phyloP scores from a whole-genome alignment of 2,113 vertebrate genomes.

The Rhombomys opimus region DNA sequence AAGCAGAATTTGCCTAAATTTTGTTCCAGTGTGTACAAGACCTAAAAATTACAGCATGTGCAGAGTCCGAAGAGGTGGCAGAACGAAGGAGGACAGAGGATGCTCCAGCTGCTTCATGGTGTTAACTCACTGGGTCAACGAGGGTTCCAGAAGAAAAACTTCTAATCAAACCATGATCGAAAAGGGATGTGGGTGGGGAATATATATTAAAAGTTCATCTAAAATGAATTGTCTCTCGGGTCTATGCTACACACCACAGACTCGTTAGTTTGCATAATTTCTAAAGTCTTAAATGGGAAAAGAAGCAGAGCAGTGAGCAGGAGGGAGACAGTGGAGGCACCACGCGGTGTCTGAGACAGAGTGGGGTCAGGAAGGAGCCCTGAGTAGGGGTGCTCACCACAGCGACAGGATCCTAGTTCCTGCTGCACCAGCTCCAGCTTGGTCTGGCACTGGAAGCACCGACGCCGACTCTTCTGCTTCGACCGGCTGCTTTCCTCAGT shows the following conservation, averaged over 20 bases:
- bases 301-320: not conserved
- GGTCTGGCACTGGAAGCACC: constrained; percentile 99
- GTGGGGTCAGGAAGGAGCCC: not conserved
- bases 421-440: constrained; percentile 99
- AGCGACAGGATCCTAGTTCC: constrained; percentile 98
- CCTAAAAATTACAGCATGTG: not conserved
- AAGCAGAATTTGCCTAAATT: not conserved
- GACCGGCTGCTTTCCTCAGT: constrained; percentile 91
- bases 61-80: not conserved
- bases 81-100: not conserved
- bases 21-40: not conserved
- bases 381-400: constrained; percentile 89
- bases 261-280: constrained; percentile 37
- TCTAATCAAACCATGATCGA: constrained; percentile 40
- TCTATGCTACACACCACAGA: not conserved
- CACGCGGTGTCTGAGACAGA: not conserved
- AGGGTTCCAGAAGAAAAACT: constrained; percentile 35
- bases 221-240: constrained; percentile 43
- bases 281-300: not conserved
- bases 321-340: not conserved
- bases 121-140: not conserved
- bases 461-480: constrained; percentile 97
- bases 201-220: constrained; percentile 15
- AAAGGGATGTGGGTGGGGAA: not conserved
- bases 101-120: not conserved